A percentile compares a stretch with the other conserved stretches of the same genome.
phyloP scores from a whole-genome alignment of 1,140 invertebrate species.

The Drosophila jambulina region DNA sequence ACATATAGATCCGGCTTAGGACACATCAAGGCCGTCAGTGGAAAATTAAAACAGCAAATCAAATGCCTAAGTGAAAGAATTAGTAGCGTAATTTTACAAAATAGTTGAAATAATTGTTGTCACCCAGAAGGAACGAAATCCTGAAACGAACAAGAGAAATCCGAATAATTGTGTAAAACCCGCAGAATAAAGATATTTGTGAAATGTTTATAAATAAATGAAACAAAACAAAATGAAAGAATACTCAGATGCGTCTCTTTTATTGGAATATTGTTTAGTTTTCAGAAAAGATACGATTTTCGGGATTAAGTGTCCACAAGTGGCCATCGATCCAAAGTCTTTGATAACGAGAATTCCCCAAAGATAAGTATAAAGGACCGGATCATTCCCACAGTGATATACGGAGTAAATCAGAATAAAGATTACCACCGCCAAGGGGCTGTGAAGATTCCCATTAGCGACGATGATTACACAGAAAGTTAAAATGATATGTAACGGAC shows the following conservation, averaged over 20 bases:
- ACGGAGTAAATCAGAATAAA: neutral
- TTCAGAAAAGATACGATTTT: neutral
- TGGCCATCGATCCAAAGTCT: too few species aligned
- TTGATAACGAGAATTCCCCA: neutral
- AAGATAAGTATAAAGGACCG: neutral
- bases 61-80: slow-evolving; percentile 49
- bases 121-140: slow-evolving; percentile 53
- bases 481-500: neutral
- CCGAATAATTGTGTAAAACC: slow-evolving; percentile 73
- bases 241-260: slow-evolving; percentile 30
- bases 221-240: slow-evolving; percentile 52
- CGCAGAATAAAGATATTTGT: slow-evolving; percentile 73
- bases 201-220: slow-evolving; percentile 81
- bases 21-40: slow-evolving; percentile 37
- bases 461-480: neutral
- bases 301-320: neutral
- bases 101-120: slow-evolving; percentile 84
- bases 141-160: slow-evolving; percentile 41
- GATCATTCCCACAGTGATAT: neutral
- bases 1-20: slow-evolving; percentile 24
- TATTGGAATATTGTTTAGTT: neutral
- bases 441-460: neutral
- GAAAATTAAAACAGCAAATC: slow-evolving; percentile 35
- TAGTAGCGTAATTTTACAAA: slow-evolving; percentile 79
- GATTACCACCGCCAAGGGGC: neutral